Evolutionary conservation across 2,113 vertebrate genomes (phyloP).

Genomic region (Ciconia boyciana): DNA sequence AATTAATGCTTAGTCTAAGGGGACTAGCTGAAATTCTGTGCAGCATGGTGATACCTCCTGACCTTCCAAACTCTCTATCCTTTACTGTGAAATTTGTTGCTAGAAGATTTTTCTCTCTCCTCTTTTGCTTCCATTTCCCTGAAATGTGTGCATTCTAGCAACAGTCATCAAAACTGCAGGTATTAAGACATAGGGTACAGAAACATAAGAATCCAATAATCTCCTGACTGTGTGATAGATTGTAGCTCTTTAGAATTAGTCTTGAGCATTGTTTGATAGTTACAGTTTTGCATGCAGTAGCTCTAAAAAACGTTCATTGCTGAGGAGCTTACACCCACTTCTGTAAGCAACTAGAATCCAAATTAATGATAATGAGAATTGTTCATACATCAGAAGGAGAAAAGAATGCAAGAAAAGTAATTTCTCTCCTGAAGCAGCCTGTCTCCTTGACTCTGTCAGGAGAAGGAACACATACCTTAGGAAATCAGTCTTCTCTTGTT

Average conservation of each 20-base stretch:
- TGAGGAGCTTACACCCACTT: not conserved
- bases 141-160: not conserved
- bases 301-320: not conserved
- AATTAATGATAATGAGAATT: not conserved
- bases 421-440: conserved; percentile 19
- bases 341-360: conserved; percentile 21
- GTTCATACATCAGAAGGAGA: not conserved
- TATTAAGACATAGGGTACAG: not conserved
- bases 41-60: not conserved
- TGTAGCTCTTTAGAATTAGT: not conserved
- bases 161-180: not conserved
- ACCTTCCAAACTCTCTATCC: not conserved
- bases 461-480: not conserved
- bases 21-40: not conserved
- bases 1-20: not conserved
- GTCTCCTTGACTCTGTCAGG: conserved; percentile 40
- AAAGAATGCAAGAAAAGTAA: not conserved
- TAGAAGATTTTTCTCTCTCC: not conserved
- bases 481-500: conserved; percentile 51
- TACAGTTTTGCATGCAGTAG: not conserved
- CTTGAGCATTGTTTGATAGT: not conserved
- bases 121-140: not conserved
- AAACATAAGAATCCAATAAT: not conserved
- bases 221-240: not conserved
- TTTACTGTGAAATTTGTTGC: not conserved